Conservation (phyloP, 1,140 invertebrate genomes). For the Drosophila sulfurigaster region DNA sequence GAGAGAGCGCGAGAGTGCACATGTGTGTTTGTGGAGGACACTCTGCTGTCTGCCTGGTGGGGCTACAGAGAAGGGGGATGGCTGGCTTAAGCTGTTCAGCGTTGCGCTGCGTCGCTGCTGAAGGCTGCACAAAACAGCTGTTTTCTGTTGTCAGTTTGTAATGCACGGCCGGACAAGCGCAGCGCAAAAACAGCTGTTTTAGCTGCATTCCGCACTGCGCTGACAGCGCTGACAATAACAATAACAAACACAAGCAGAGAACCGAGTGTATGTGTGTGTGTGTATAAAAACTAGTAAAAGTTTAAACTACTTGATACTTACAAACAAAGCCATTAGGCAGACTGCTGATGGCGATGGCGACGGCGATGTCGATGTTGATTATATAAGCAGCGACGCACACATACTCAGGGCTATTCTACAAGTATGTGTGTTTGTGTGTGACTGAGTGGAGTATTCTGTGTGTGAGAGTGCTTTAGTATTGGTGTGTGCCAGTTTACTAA, state of each 20-base stretch:
- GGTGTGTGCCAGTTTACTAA: slow-evolving; percentile 77
- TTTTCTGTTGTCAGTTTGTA: slow-evolving; percentile 48
- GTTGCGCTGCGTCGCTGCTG: slow-evolving; percentile 31
- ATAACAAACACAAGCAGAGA: not conserved
- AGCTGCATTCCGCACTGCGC: slow-evolving; percentile 24
- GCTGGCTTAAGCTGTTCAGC: slow-evolving; percentile 22
- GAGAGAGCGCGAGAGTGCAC: slow-evolving; percentile 25
- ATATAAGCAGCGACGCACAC: slow-evolving; percentile 63
- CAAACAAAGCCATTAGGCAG: slow-evolving; percentile 73
- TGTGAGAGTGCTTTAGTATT: slow-evolving; percentile 46
- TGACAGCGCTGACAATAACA: slow-evolving; percentile 15
- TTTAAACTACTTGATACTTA: slow-evolving; percentile 76
- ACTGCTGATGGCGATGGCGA: slow-evolving; percentile 13
- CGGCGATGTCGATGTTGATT: slow-evolving; percentile 53
- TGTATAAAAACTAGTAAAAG: slow-evolving; percentile 41
- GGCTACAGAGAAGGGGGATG: not conserved
- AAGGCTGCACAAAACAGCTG: slow-evolving; percentile 46
- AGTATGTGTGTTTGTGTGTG: slow-evolving; percentile 12
- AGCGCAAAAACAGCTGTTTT: slow-evolving; percentile 63
- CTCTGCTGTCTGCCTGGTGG: slow-evolving; percentile 14
- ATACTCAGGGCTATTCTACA: slow-evolving; percentile 9
- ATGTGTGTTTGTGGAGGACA: slow-evolving; percentile 40
- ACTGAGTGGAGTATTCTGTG: slow-evolving; percentile 27
- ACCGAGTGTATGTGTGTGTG: not conserved
- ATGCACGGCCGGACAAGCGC: slow-evolving; percentile 51